Evolutionary conservation across 2,888 invertebrate species (phyloP).

Genomic region (Drosophila pegasa): DNA sequence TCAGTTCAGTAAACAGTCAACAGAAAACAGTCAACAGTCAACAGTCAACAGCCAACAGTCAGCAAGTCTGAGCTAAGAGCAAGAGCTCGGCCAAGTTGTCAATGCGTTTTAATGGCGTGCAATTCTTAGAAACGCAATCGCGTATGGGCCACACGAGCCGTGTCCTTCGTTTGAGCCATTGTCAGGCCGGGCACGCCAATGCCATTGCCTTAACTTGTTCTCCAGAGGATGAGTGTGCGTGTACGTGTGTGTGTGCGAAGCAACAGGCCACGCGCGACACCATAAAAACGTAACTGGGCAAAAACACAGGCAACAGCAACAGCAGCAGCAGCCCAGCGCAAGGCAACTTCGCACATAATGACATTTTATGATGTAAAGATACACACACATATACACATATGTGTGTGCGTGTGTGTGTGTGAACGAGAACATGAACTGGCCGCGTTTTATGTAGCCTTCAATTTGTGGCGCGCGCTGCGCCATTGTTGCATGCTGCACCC

Average conservation of each 20-base stretch:
- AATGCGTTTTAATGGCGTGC: conserved; percentile 70
- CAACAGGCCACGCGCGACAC: conserved; percentile 73
- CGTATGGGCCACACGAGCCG: conserved; percentile 46
- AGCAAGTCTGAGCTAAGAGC: conserved; percentile 10
- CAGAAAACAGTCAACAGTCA: not conserved
- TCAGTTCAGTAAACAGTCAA: conserved; percentile 11
- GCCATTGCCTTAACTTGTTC: conserved; percentile 50
- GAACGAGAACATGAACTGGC: conserved; percentile 42
- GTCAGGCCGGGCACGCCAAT: conserved; percentile 69
- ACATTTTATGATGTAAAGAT: conserved; percentile 65
- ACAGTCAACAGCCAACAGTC: conserved; percentile 15
- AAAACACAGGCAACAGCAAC: conserved; percentile 30
- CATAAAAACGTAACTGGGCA: conserved; percentile 60
- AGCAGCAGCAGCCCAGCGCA: conserved; percentile 35
- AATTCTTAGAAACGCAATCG: conserved; percentile 62
- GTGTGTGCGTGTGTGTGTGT: conserved; percentile 18
- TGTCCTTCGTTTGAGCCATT: conserved; percentile 61
- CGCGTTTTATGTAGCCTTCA: conserved; percentile 64
- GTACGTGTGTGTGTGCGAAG: conserved; percentile 45
- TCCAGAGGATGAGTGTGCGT: conserved; percentile 36
- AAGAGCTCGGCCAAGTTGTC: conserved; percentile 46
- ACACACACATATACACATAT: not conserved
- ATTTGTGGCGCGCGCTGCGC: conserved; percentile 33
- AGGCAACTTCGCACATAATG: conserved; percentile 73
- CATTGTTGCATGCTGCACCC: conserved; percentile 45